Base-by-base conservation (phyloP, 2,113 vertebrate species). In the Eulemur rufifrons region DNA sequence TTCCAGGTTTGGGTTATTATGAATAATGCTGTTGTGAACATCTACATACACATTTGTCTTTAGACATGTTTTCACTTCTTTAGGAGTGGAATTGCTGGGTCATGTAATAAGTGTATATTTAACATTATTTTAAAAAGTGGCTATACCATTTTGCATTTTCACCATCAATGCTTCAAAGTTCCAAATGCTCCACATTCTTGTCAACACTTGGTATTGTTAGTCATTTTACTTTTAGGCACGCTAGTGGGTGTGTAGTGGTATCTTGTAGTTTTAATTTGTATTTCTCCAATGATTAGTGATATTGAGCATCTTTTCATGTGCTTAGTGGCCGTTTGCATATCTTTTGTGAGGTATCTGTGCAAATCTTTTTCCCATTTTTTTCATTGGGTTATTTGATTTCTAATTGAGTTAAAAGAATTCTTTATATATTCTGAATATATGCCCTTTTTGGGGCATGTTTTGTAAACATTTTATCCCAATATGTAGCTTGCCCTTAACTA, bases 201-300 rank as follows among this genome's bases (percentile, higher is more conserved):
- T 23, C 52, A 69, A 3, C 25, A 89, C 23, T 89, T 86, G 11
- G 45, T n/a, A 37, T 77, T 56, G 2, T 90, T 15, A 82, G 37
- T 39, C 5, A 1, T 74, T 85, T 80, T 89, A 61, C 71, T 61
- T 42, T 86, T 47, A 78, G 45, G 39, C 34, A 25, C 37, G 68
- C 66, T 74, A 5, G 13, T 76, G 80, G 61, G 3, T 13, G 1
- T 83, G 8, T 81, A 59, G 32, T 92, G 52, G 29, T 82, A 71
- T 54, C 37, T 96, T 93, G 23, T 59, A 39, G 25, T 82, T 93
- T 69, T 90, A 63, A 71, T 91, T 91, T 93, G 15, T 39, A 71
- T 91, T 80, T 93, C 42, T 91, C 20, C 84, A 87, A 25, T 84
- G 56, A 95, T n/a, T 80, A 73, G 32, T 66, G 56, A 61, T 91